These are phyloP conservation scores for Sardina pilchardus DNA, from an alignment of 2,113 vertebrate species.

Conservation along the genomic window DNA sequence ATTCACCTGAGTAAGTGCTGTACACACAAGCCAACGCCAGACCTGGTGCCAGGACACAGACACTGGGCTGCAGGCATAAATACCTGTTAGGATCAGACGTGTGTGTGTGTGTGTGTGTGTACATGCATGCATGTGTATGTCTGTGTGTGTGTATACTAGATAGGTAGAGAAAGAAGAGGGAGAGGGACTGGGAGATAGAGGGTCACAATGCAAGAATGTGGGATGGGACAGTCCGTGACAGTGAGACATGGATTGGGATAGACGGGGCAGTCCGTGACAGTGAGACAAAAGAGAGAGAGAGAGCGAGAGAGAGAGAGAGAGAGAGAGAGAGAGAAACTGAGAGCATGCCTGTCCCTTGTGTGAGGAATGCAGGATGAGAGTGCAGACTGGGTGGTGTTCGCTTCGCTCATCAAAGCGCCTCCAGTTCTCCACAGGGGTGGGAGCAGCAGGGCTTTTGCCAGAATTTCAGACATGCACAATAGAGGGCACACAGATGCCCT, in stretches of 20 bases:
- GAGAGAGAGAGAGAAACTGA: neutral
- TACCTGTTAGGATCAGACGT: slow-evolving; percentile 32
- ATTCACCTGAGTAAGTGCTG: slow-evolving; percentile 38
- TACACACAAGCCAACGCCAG: neutral
- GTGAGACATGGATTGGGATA: too few relatives aligned
- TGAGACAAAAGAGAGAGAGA: too few relatives aligned
- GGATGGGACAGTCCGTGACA: too few relatives aligned
- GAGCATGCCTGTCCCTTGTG: neutral
- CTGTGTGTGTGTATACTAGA: slow-evolving; percentile 16
- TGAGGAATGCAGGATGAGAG: neutral
- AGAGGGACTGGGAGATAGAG: neutral
- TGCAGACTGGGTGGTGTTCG: too few relatives aligned
- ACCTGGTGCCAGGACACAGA: slow-evolving; percentile 51
- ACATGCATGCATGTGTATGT: slow-evolving; percentile 27
- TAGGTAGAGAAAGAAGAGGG: neutral
- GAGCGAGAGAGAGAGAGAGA: neutral
- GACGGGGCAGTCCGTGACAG: too few relatives aligned
- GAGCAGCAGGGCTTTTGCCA: neutral
- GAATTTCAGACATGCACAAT: neutral
- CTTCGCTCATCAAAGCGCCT: neutral
- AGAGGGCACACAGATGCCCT: neutral
- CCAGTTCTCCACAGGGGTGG: neutral
- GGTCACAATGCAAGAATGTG: neutral
- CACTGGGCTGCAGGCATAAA: slow-evolving; percentile 54
- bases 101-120: slow-evolving; percentile 31